Conservation (phyloP, 2,888 invertebrate genomes). For the Drosophila robusta region DNA sequence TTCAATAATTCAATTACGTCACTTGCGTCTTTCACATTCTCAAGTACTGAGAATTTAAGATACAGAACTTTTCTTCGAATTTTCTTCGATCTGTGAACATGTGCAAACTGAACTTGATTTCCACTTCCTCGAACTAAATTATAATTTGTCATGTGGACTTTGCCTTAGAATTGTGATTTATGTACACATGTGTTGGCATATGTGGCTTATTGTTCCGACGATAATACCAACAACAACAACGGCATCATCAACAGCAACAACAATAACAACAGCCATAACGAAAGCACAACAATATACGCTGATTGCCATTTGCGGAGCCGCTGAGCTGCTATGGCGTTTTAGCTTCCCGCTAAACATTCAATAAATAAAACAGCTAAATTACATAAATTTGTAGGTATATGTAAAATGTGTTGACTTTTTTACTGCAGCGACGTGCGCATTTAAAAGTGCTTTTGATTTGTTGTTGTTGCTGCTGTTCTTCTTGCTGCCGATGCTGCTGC, state of each 20-base stretch:
- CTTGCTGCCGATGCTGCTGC: constrained; percentile 23
- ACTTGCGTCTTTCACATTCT: no score
- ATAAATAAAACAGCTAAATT: constrained; percentile 74
- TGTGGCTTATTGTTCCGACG: constrained; percentile 12
- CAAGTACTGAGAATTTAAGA: no score
- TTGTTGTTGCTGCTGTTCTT: constrained; percentile 29
- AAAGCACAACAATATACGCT: constrained; percentile 22
- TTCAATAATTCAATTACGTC: neutral
- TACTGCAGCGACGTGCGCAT: constrained; percentile 74
- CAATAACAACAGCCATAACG: constrained; percentile 20
- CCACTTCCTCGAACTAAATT: constrained; percentile 7
- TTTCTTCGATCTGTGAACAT: neutral
- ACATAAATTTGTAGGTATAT: constrained; percentile 58
- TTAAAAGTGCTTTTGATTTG: constrained; percentile 75
- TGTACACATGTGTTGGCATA: constrained; percentile 34
- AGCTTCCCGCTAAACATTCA: constrained; percentile 67
- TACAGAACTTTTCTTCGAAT: neutral
- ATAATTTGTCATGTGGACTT: constrained; percentile 23
- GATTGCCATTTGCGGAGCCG: constrained; percentile 33
- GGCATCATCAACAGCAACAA: constrained; percentile 8
- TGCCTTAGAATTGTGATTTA: constrained; percentile 23
- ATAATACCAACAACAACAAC: constrained; percentile 3
- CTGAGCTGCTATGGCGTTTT: constrained; percentile 7
- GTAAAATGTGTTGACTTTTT: constrained; percentile 77
- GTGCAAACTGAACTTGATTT: neutral